Base-by-base conservation (phyloP, 1,140 invertebrate genomes). In the Apolygus lucorum region DNA sequence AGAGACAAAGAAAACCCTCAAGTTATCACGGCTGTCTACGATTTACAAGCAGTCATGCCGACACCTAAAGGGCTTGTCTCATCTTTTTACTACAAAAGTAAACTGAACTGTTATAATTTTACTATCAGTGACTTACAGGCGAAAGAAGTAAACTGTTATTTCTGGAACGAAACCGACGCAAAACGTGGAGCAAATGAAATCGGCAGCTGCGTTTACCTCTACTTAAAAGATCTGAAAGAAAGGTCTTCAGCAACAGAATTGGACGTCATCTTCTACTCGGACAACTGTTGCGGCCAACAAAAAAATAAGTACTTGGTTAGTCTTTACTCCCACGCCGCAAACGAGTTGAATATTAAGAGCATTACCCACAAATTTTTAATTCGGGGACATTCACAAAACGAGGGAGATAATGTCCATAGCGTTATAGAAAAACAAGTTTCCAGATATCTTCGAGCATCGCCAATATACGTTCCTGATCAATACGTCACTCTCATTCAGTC, bases 321-420 rank as follows among this genome's bases (percentile, higher is more conserved):
- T 28, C 71, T 74, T 68, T 77, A 77, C 72, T 69, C 74, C 34
- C 76, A 73, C 68, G 72, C 73, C 63, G 25, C 1, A 21, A 17
- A 64, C n/a, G 63, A 25, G n/a, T 64, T 68, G 62, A 72, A 69
- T 68, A 72, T 75, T 24, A 74, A 76, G 25, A 74, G 73, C 8
- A 77, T 80, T 70, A 76, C 73, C 13, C 79, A 80, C 71, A 81
- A 80, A 63, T 81, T 76, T 75, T 71, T 81, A 14, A 78, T 79
- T 68, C 70, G 73, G 17, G 79, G 79, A 22, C 79, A 81, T 69
- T 76, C 78, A 11, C 78, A 81, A 74, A 81, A 79, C 70, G 77
- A 81, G 70, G 74, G 76, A 22, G 79, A 81, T 69, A 74, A 74
- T 14, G 74, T 78, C 21, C 78, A 81, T 70, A 72, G 72, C 21